Conservation (phyloP, 1,140 invertebrate species). For the Nasonia vitripennis region DNA sequence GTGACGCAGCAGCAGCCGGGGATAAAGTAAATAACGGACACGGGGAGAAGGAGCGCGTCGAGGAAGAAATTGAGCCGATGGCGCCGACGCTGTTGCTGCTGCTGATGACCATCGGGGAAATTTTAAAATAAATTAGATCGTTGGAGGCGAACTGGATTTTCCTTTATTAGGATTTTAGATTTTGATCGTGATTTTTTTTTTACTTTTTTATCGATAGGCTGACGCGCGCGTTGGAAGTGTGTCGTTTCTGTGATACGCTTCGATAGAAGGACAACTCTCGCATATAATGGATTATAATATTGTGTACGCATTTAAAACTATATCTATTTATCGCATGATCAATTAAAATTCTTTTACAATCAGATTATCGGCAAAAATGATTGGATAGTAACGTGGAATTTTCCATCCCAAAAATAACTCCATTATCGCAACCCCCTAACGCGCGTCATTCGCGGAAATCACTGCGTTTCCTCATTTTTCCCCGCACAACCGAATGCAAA, state of each 20-base stretch:
- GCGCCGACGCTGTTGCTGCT: not conserved
- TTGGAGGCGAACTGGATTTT: too few species aligned
- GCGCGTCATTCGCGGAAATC: too few species aligned
- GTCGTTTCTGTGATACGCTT: too few species aligned
- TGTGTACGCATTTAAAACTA: too few species aligned
- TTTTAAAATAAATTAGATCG: not conserved
- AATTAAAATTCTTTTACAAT: too few species aligned
- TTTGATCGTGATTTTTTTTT: not conserved
- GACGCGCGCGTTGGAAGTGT: too few species aligned
- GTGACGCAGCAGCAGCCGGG: constrained; percentile 10
- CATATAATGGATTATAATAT: too few species aligned
- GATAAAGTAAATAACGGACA: constrained; percentile 13
- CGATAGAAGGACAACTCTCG: too few species aligned
- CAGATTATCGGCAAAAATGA: too few species aligned
- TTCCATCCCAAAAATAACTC: not conserved
- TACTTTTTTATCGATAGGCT: too few species aligned
- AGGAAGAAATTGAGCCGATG: constrained; percentile 1
- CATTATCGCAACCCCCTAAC: not conserved
- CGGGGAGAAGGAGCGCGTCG: not conserved
- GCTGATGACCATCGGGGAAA: not conserved
- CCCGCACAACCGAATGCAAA: not conserved
- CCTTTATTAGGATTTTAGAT: not conserved
- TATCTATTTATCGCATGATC: too few species aligned
- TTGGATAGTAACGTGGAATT: not conserved
- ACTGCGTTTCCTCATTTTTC: not conserved